Evolutionary conservation across 1,140 invertebrate species (phyloP).

Genomic region (Drosophila asahinai): DNA sequence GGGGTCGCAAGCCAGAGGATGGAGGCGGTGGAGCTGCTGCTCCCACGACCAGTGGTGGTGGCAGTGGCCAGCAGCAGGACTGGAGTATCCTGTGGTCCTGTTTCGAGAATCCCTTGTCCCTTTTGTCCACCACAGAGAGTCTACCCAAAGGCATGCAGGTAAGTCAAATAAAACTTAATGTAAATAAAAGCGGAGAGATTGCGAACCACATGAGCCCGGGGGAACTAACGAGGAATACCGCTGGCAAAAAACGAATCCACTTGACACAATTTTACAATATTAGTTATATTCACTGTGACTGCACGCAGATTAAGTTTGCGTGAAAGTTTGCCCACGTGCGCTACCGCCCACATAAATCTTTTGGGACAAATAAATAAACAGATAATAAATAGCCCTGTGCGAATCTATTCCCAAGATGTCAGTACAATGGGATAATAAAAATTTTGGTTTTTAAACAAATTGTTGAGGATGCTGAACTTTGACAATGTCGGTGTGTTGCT

Average conservation of each 20-base stretch:
- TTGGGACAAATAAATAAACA: too few relatives aligned
- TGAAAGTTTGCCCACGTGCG: background rate
- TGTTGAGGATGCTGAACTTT: too few relatives aligned
- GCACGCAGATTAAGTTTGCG: background rate
- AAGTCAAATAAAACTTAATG: constrained; percentile 21
- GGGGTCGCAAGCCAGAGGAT: constrained; percentile 68
- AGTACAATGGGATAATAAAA: too few relatives aligned
- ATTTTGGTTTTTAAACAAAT: too few relatives aligned
- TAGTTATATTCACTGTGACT: background rate
- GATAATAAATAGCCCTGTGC: too few relatives aligned
- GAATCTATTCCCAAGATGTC: too few relatives aligned
- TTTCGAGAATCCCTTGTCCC: constrained; percentile 91
- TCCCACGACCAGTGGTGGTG: constrained; percentile 25
- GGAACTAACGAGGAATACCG: background rate
- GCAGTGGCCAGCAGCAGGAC: constrained; percentile 89
- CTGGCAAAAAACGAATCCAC: too few relatives aligned
- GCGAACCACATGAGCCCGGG: background rate
- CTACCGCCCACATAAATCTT: background rate
- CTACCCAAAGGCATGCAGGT: constrained; percentile 90
- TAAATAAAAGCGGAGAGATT: constrained; percentile 2
- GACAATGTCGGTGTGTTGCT: too few relatives aligned
- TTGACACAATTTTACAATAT: background rate
- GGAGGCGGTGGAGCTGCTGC: constrained; percentile 41
- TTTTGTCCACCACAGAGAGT: constrained; percentile 87
- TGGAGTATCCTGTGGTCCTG: constrained; percentile 93